Evolutionary conservation across 1,140 invertebrate genomes (phyloP), one percentile per base, ranked within the genome.

Genomic region (Caenorhabditis briggsae): DNA sequence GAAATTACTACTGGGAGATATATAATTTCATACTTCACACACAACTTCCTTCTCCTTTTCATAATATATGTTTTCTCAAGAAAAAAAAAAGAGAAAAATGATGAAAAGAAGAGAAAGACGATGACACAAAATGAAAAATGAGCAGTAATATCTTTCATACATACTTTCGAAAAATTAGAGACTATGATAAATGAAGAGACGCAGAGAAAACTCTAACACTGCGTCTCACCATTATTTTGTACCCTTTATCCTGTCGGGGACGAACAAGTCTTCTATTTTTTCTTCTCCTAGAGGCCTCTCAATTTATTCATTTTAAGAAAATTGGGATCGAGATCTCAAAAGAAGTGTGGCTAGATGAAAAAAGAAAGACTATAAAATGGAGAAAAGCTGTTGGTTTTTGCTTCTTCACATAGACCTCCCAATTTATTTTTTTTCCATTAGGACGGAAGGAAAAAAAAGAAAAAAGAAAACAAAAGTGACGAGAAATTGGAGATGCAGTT

Each of bases 111-210:
- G 33, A 41, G 25, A 33, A 25, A 50, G n/a, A 50, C 53, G 70
- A 78, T 78, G 70, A 50, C 70, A 78, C 70, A 78, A 78, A 78
- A 78, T 78, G 70, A 78, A 78, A 78, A 78, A 78, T 78, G 70
- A 78, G 70, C 70, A 78, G 70, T 78, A 78, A 78, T 78, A 78
- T 78, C 70, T n/a, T 20, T 25, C 25, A 50, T 74, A 74, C 65
- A 74, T 74, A 46, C 16, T 74, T 74, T 74, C 41, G 18, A 41
- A 74, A 74, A 74, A 65, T 41, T 11, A 58, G 56, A 58, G 14
- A 74, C 5, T n/a, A n/a, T 43, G 6, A 23, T 46, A 74, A 25
- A 20, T 5, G 9, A 9, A 48, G 65, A 43, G 65, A 74, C 18
- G 12, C 65, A 46, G 65, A 74, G 65, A 74, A 33, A 33, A 3